phyloP scores from a whole-genome alignment of 2,797 vertebrate species.

The Channa striata region DNA sequence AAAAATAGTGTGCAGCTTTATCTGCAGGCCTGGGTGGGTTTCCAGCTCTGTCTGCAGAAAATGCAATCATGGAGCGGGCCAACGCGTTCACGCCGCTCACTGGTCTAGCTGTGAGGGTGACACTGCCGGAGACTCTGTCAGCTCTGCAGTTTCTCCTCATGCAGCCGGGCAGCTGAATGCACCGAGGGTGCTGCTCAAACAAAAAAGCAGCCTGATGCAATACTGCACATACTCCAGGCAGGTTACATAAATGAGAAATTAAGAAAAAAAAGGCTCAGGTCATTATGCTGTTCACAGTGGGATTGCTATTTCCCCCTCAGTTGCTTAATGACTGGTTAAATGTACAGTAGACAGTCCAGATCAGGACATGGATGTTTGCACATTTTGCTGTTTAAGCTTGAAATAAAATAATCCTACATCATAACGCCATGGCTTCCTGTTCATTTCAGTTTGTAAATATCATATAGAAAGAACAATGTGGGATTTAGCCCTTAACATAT shows the following conservation, averaged over 20 bases:
- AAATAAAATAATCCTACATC: too few species aligned
- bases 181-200: background rate
- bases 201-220: slow-evolving; percentile 4
- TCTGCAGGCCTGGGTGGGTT: slow-evolving; percentile 50
- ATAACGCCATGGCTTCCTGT: too few species aligned
- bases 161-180: background rate
- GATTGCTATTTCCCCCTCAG: background rate
- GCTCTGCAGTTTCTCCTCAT: slow-evolving; percentile 1
- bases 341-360: too few species aligned
- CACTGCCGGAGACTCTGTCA: slow-evolving; percentile 13
- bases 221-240: background rate
- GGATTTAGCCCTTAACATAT: too few species aligned
- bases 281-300: background rate
- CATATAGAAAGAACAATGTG: too few species aligned
- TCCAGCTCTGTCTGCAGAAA: slow-evolving; percentile 54
- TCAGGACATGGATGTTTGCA: too few species aligned
- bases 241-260: background rate
- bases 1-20: slow-evolving; percentile 69
- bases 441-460: too few species aligned
- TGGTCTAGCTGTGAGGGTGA: slow-evolving; percentile 26
- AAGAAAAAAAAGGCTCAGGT: background rate
- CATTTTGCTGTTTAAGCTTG: too few species aligned
- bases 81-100: slow-evolving; percentile 12
- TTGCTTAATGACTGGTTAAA: background rate
- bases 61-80: slow-evolving; percentile 37